Conservation (phyloP, 53 echinoderm and acorn worm genomes). For the Echinarachnius parma region DNA sequence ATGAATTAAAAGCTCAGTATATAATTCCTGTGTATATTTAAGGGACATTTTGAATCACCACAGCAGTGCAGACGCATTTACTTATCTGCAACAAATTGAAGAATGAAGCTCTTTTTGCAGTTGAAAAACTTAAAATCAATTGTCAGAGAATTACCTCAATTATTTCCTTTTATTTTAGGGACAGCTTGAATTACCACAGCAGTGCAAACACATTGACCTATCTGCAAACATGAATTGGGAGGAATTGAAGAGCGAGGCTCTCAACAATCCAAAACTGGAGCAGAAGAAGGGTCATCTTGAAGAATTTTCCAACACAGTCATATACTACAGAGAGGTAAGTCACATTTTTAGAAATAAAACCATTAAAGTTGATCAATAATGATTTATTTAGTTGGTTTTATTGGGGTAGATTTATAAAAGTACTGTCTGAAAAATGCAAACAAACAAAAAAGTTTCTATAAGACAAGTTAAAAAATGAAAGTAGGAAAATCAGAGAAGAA, state of each 20-base stretch:
- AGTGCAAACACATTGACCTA: slow-evolving; percentile 17
- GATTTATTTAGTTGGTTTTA: background rate
- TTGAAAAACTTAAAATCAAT: too few relatives aligned
- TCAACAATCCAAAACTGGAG: slow-evolving; percentile 1
- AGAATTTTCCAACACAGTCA: slow-evolving; percentile 9
- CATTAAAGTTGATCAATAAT: background rate
- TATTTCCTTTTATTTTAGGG: slow-evolving; percentile 4
- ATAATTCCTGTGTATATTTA: too few relatives aligned
- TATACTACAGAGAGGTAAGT: slow-evolving; percentile 32
- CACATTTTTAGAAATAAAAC: background rate
- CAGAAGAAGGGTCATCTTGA: slow-evolving; percentile 17
- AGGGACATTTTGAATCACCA: too few relatives aligned
- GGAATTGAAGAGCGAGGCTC: slow-evolving; percentile 14
- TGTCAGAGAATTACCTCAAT: background rate
- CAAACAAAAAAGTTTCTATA: too few relatives aligned
- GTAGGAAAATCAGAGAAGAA: too few relatives aligned
- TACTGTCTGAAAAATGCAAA: background rate
- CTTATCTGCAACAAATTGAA: too few relatives aligned
- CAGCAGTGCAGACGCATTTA: too few relatives aligned
- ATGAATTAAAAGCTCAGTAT: too few relatives aligned
- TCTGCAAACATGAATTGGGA: slow-evolving; percentile 32
- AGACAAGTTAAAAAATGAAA: too few relatives aligned
- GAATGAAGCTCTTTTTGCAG: too few relatives aligned
- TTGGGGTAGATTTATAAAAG: too few relatives aligned
- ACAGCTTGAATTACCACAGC: slow-evolving; percentile 12